Evolutionary conservation across 2,797 vertebrate genomes (phyloP).

Genomic region (Alosa sapidissima): DNA sequence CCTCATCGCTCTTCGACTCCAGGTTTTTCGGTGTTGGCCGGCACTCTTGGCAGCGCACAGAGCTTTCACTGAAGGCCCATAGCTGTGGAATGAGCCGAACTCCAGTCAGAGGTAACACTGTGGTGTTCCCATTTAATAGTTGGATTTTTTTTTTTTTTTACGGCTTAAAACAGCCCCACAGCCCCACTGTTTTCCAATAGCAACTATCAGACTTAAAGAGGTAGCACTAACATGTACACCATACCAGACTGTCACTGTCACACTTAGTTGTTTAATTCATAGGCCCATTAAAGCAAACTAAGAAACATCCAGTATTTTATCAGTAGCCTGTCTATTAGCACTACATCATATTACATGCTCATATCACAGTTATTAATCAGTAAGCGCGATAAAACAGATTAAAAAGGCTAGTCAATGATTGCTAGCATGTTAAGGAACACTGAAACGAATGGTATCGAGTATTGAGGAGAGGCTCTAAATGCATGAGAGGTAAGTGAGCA

Average conservation of each 20-base stretch:
- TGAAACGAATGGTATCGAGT: too few relatives aligned
- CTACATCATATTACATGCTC: too few relatives aligned
- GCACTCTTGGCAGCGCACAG: conserved; percentile 34
- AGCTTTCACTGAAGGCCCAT: conserved; percentile 37
- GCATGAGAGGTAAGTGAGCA: not conserved
- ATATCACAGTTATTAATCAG: not conserved
- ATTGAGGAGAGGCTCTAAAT: too few relatives aligned
- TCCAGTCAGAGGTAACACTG: conserved; percentile 16
- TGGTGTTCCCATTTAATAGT: conserved; percentile 18
- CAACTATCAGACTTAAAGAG: conserved; percentile 3
- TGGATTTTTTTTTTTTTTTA: not conserved
- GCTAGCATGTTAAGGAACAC: too few relatives aligned
- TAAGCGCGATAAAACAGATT: not conserved
- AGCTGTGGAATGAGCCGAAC: conserved; percentile 16
- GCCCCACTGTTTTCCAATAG: conserved; percentile 5
- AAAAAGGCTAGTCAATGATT: too few relatives aligned
- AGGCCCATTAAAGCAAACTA: not conserved
- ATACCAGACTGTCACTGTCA: not conserved
- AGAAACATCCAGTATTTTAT: not conserved
- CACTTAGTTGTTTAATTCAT: not conserved
- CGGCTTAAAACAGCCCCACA: not conserved
- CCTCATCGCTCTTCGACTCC: conserved; percentile 61
- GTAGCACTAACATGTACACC: not conserved
- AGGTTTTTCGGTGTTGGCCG: conserved; percentile 59
- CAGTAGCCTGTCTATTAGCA: not conserved